These are phyloP conservation scores for Echinops telfairi DNA, from an alignment of 2,113 vertebrate genomes.

Conservation along the genomic window DNA sequence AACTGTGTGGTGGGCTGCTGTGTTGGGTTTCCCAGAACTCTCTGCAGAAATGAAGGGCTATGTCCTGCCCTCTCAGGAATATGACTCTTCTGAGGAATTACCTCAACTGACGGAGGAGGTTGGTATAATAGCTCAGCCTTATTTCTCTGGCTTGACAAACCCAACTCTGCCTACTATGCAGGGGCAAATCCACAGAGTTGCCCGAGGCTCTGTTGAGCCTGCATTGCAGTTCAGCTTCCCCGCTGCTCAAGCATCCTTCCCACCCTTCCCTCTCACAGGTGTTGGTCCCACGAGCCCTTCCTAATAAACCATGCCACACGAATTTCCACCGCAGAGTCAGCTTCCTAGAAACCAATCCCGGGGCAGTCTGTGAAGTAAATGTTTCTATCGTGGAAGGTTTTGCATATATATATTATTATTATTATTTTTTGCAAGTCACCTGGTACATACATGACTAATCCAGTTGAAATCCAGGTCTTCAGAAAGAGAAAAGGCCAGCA, in stretches of 20 bases:
- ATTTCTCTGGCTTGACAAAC: neutral
- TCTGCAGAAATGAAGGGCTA: neutral
- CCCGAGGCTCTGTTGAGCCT: neutral
- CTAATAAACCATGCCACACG: too few species aligned
- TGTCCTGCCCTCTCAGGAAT: neutral
- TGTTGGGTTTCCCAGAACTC: neutral
- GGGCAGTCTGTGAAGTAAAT: too few species aligned
- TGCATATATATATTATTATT: too few species aligned
- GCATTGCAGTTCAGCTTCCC: neutral
- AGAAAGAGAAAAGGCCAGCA: too few species aligned
- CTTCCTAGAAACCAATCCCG: too few species aligned
- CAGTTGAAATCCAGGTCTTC: too few species aligned
- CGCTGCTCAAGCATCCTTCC: too few species aligned
- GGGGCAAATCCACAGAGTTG: neutral
- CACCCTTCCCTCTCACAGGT: neutral
- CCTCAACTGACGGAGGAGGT: neutral
- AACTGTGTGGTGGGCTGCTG: neutral
- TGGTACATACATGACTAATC: too few species aligned
- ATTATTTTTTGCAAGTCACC: too few species aligned
- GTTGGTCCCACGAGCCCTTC: too few species aligned
- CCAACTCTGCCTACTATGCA: neutral
- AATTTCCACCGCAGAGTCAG: too few species aligned
- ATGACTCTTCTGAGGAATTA: neutral
- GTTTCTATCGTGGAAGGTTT: too few species aligned
- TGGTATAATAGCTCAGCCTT: neutral